Conservation (phyloP, 2,888 invertebrate species). For the Ichneumon xanthorius region DNA sequence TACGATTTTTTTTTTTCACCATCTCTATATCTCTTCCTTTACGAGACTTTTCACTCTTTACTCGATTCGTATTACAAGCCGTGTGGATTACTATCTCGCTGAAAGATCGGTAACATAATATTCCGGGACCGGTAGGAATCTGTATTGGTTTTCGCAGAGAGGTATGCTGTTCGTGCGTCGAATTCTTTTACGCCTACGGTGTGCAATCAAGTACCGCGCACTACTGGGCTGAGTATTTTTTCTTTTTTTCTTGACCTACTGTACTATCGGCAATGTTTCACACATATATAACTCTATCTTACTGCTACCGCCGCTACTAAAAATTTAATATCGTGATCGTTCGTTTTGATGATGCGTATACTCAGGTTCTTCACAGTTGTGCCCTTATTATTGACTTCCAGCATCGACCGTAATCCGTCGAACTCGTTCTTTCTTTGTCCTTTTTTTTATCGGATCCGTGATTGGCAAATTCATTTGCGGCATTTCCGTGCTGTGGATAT, state of each 20-base stretch:
- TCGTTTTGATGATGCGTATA: constrained; percentile 48
- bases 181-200: constrained; percentile 57
- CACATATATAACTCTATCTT: neutral
- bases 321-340: constrained; percentile 40
- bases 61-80: constrained; percentile 59
- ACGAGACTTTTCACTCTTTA: constrained; percentile 53
- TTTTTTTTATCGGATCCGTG: neutral
- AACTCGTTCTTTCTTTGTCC: neutral
- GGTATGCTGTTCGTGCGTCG: constrained; percentile 35
- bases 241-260: constrained; percentile 9
- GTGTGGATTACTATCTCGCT: constrained; percentile 14
- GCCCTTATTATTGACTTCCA: constrained; percentile 40
- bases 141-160: constrained; percentile 48
- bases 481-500: constrained; percentile 35
- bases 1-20: neutral
- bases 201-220: constrained; percentile 44
- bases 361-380: constrained; percentile 38
- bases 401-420: constrained; percentile 25
- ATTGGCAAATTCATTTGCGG: constrained; percentile 7
- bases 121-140: constrained; percentile 26
- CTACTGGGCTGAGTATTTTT: neutral
- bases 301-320: neutral
- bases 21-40: neutral
- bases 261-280: neutral
- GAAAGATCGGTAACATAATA: constrained; percentile 25